Evolutionary conservation across 2,888 invertebrate species (phyloP).

Genomic region (Dorcus parallelipipedus): DNA sequence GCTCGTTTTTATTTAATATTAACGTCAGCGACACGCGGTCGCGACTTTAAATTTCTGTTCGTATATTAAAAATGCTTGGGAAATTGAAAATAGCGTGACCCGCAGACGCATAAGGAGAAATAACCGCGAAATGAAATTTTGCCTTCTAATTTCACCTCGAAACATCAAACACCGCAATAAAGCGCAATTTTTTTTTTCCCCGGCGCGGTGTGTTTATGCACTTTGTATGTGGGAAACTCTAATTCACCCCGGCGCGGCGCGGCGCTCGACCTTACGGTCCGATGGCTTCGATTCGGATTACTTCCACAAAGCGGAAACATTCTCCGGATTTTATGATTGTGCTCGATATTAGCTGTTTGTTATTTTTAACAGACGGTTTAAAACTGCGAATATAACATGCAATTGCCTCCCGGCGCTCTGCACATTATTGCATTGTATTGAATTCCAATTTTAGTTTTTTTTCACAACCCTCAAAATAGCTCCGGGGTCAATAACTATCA

Average conservation of each 20-base stretch:
- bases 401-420: too few relatives aligned
- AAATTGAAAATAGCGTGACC: conserved; percentile 30
- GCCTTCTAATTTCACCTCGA: conserved; percentile 24
- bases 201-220: too few relatives aligned
- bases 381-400: conserved; percentile 28
- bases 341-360: conserved; percentile 39
- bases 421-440: too few relatives aligned
- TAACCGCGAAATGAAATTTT: conserved; percentile 28
- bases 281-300: conserved; percentile 38
- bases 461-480: too few relatives aligned
- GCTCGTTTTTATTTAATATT: neutral
- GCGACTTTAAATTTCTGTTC: neutral
- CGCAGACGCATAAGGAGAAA: conserved; percentile 23
- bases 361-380: conserved; percentile 39
- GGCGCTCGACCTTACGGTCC: conserved; percentile 20
- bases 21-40: neutral
- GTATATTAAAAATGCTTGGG: conserved; percentile 7
- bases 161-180: conserved; percentile 26
- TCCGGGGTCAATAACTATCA: too few relatives aligned
- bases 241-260: neutral
- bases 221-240: too few relatives aligned
- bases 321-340: conserved; percentile 39
- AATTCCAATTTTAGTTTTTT: too few relatives aligned
- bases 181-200: conserved; percentile 16
- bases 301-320: conserved; percentile 37